Conservation (phyloP, 2,888 invertebrate genomes). For the Dryadula phaetusa region DNA sequence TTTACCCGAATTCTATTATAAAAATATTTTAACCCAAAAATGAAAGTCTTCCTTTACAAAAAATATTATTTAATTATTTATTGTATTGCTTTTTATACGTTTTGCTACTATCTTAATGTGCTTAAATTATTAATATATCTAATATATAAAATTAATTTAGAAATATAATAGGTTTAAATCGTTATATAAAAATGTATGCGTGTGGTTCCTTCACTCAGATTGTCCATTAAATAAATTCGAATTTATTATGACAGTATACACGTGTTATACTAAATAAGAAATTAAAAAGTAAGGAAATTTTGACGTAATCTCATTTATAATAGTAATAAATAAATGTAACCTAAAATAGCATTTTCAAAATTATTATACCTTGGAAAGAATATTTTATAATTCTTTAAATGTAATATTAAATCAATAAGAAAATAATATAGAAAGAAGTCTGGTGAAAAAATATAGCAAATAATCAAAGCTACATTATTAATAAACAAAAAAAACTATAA, state of each 20-base stretch:
- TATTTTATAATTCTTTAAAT: not conserved
- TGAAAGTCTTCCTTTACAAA: constrained; percentile 6
- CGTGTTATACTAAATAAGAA: constrained; percentile 23
- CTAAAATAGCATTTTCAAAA: constrained; percentile 1
- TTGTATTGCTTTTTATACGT: constrained; percentile 4
- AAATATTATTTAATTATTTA: not conserved
- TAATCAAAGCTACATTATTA: not conserved
- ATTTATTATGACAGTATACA: constrained; percentile 40
- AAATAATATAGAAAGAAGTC: not conserved
- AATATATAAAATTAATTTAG: not conserved
- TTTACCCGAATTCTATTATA: no score
- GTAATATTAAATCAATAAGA: not conserved
- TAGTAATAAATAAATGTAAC: constrained; percentile 4
- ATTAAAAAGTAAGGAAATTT: constrained; percentile 12
- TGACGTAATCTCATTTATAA: constrained; percentile 15
- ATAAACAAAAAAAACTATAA: no score
- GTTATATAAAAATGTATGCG: not conserved
- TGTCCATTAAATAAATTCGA: constrained; percentile 41
- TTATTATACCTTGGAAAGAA: not conserved
- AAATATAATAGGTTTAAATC: constrained; percentile 1
- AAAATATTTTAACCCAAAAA: not conserved
- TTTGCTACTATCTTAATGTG: not conserved
- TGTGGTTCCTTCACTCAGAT: constrained; percentile 27
- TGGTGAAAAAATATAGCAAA: not conserved
- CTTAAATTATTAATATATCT: constrained; percentile 1